phyloP scores from a whole-genome alignment of 2,797 vertebrate species.

The Todus mexicanus region DNA sequence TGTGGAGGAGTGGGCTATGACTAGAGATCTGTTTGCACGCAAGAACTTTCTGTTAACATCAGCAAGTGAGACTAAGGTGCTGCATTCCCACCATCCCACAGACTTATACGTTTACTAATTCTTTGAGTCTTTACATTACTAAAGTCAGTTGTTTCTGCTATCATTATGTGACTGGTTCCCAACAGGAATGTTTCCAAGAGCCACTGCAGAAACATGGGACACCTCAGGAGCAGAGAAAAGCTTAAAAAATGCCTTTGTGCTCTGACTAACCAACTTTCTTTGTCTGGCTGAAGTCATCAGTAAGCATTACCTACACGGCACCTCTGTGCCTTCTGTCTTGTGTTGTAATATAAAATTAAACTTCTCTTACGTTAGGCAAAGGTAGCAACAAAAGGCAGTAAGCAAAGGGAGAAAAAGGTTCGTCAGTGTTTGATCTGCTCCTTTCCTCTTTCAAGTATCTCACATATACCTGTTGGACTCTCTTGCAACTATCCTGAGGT shows the following conservation, averaged over 20 bases:
- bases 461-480: not conserved
- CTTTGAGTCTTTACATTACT: not conserved
- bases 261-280: not conserved
- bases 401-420: not conserved
- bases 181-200: not conserved
- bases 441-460: not conserved
- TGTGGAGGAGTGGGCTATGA: not conserved
- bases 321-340: not conserved
- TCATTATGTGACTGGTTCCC: not conserved
- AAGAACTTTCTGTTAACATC: not conserved
- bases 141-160: not conserved
- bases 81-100: not conserved
- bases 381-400: not conserved
- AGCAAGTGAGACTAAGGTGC: not conserved
- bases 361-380: not conserved
- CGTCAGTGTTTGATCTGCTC: not conserved
- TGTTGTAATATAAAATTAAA: not conserved
- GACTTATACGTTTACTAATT: not conserved
- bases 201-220: not conserved
- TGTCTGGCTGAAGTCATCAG: not conserved
- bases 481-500: not conserved
- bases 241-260: not conserved
- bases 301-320: not conserved
- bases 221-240: not conserved
- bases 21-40: constrained; percentile 1